Conservation (phyloP, 2,797 vertebrate species). For the Microctenopoma stevenorrisi region DNA sequence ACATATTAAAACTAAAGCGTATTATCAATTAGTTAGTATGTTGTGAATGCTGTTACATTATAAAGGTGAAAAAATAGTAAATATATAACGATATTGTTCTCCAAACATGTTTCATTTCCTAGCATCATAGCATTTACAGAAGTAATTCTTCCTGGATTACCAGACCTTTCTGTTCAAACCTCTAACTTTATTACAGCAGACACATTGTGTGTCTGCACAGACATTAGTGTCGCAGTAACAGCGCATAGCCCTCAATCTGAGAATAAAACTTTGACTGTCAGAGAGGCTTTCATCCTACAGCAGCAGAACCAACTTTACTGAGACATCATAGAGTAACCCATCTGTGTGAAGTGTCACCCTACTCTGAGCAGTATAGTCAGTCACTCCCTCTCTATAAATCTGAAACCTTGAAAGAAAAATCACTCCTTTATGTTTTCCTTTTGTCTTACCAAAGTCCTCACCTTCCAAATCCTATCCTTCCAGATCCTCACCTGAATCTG, state of each 20-base stretch:
- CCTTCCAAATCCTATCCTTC: conserved; percentile 63
- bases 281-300: conserved; percentile 8
- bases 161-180: conserved; percentile 5
- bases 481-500: conserved; percentile 63
- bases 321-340: conserved; percentile 60
- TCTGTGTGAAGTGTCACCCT: conserved; percentile 69
- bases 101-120: neutral
- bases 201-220: neutral
- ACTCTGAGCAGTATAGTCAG: conserved; percentile 72
- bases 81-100: neutral
- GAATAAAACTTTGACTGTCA: neutral
- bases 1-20: neutral
- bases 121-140: too few species aligned
- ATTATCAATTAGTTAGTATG: conserved; percentile 2
- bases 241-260: neutral
- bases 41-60: neutral
- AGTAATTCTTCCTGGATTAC: neutral
- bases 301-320: neutral
- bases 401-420: conserved; percentile 51
- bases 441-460: conserved; percentile 64
- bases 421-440: conserved; percentile 63
- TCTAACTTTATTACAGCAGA: too few species aligned
- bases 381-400: conserved; percentile 79
- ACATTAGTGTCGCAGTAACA: neutral
- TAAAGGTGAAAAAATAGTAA: neutral